Conservation (phyloP, 2,797 vertebrate species). For the Trematomus bernacchii region DNA sequence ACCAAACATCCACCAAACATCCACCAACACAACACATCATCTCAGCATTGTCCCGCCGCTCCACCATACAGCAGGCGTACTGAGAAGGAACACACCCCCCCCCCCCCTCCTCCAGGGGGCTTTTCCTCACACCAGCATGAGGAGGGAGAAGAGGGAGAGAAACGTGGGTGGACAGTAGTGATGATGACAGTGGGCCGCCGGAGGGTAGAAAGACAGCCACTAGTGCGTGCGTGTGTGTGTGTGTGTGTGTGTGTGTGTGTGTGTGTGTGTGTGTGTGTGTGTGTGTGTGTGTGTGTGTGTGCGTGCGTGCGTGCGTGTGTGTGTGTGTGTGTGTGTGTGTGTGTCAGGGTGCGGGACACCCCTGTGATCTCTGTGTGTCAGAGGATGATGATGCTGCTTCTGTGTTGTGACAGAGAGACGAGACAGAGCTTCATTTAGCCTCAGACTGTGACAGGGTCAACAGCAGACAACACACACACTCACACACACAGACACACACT, state of each 20-base stretch:
- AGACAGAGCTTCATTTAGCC: slow-evolving; percentile 52
- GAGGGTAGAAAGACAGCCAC: slow-evolving; percentile 51
- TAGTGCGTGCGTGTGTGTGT: slow-evolving; percentile 29
- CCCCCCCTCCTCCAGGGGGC: slow-evolving; percentile 48
- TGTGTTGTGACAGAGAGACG: slow-evolving; percentile 58
- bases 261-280: slow-evolving; percentile 29
- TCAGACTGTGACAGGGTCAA: slow-evolving; percentile 24
- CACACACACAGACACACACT: neutral
- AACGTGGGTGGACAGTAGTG: slow-evolving; percentile 52
- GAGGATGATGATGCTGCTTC: slow-evolving; percentile 57
- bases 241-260: slow-evolving; percentile 30
- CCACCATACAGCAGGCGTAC: slow-evolving; percentile 7
- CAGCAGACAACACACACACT: slow-evolving; percentile 16
- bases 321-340: slow-evolving; percentile 29
- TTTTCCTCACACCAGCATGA: slow-evolving; percentile 54
- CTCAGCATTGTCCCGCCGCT: slow-evolving; percentile 20
- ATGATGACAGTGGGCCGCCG: slow-evolving; percentile 63
- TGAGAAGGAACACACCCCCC: slow-evolving; percentile 46
- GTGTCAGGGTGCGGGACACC: slow-evolving; percentile 43
- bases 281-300: slow-evolving; percentile 22
- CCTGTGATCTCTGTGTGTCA: slow-evolving; percentile 59
- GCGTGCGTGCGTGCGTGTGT: slow-evolving; percentile 28
- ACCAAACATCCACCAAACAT: too few relatives aligned
- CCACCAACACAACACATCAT: slow-evolving; percentile 36
- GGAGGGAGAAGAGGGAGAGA: slow-evolving; percentile 26